Base-by-base conservation (phyloP, 2,888 invertebrate species). In the Ypsolopha sequella region DNA sequence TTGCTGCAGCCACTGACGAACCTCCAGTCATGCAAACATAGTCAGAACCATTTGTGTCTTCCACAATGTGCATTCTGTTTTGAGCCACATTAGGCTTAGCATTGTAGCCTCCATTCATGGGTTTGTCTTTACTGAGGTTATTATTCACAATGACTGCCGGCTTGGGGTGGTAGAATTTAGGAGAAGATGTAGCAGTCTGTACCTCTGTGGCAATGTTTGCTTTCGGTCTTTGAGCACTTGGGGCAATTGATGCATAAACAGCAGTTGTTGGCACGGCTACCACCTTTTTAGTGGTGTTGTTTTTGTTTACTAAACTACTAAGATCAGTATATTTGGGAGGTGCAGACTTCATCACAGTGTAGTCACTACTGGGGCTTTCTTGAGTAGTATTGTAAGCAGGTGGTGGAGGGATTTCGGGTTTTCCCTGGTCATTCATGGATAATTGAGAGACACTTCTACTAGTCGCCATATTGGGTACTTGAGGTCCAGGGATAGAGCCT, bases 11-110 rank as follows among this genome's bases (percentile, higher is more conserved):
- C 3, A 86, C 81, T 14, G 89, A 75, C 51, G 90, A 87, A 39
- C 89, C 91, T n/a, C 93, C 93, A 10, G 93, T 93, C 94, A 94
- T 94, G 64, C 94, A 93, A 33, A 94, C 94, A 77, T 94, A 94
- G 67, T 94, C 94, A 11, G 92, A 92, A 55, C 92, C 92, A 69
- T 93, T 93, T 13, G 92, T 90, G 58, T 92, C 93, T 54, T 93
- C 92, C 41, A 89, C 87, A 66, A 88, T 87, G 60, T 85, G 82
- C 80, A 87, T 81, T 58, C 81, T 75, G 57, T 68, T 78, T 36
- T 36, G 24, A 13, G 7, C 13, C 49, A 49, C 60, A 46, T 63
- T 41, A 38, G 67, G 68, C 55, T 81, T 82, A 8, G 70, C 55
- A 59, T 57, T 68, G 58, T 70, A 81, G 6, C 68, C 72, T 44